These are phyloP conservation scores for Erinaceus europaeus DNA, from an alignment of 2,113 vertebrate genomes.

Conservation along the genomic window DNA sequence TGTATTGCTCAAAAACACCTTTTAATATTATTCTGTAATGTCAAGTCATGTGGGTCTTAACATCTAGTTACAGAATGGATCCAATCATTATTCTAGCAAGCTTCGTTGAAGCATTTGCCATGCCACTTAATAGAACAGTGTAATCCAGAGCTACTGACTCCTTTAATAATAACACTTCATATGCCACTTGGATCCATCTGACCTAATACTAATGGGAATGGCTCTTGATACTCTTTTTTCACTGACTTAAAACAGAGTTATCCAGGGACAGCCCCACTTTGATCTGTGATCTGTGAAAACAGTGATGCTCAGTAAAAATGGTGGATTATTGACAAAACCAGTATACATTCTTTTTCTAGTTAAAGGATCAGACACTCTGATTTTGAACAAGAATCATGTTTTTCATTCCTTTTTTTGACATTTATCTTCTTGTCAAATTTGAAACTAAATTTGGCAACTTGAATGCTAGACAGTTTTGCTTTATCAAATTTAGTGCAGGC, in stretches of 20 bases:
- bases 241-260: background rate
- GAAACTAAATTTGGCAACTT: background rate
- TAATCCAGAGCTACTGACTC: background rate
- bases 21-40: background rate
- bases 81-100: background rate
- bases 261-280: background rate
- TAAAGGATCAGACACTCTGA: too few species aligned
- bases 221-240: background rate
- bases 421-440: background rate
- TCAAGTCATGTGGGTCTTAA: background rate
- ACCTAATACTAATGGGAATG: background rate
- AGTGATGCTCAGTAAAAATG: background rate
- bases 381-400: background rate
- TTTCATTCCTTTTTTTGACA: constrained; percentile 4
- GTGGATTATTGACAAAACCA: background rate
- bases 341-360: too few species aligned
- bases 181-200: background rate
- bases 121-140: background rate
- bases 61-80: background rate
- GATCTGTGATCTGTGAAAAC: background rate
- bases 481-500: background rate
- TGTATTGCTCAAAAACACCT: background rate
- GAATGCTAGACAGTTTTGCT: background rate
- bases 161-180: background rate
- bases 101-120: background rate